Evolutionary conservation across 53 echinoderm and acorn worm species (phyloP).

Genomic region (Echinarachnius parma): DNA sequence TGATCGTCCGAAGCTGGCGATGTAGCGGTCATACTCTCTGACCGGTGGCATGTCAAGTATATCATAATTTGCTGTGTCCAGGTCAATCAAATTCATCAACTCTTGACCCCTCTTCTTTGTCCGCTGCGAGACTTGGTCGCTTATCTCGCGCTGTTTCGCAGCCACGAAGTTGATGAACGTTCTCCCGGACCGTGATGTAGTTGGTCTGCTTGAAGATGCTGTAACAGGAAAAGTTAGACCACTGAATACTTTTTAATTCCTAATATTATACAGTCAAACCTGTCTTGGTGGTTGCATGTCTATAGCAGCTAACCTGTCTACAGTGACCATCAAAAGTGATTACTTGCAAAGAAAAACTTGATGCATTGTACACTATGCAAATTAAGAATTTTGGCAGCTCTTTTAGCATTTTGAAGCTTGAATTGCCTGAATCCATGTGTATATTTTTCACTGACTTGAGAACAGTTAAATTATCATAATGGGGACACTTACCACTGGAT

Average conservation of each 20-base stretch:
- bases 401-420: too few species aligned
- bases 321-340: too few species aligned
- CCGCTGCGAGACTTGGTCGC: constrained; percentile 59
- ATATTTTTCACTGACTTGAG: background rate
- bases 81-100: constrained; percentile 91
- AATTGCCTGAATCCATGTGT: background rate
- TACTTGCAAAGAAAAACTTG: too few species aligned
- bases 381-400: too few species aligned
- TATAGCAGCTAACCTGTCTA: too few species aligned
- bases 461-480: background rate
- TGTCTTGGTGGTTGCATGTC: too few species aligned
- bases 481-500: constrained; percentile 26
- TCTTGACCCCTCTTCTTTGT: constrained; percentile 78
- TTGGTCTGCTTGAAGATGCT: constrained; percentile 56
- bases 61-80: constrained; percentile 72
- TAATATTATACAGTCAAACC: too few species aligned
- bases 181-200: constrained; percentile 49
- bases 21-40: constrained; percentile 93
- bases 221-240: too few species aligned
- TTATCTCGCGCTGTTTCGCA: constrained; percentile 88
- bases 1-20: constrained; percentile 90
- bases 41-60: constrained; percentile 95
- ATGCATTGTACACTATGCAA: too few species aligned
- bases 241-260: too few species aligned
- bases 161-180: constrained; percentile 96